These are phyloP conservation scores for Melanostoma mellinum DNA, from an alignment of 2,888 invertebrate species.

Conservation along the genomic window DNA sequence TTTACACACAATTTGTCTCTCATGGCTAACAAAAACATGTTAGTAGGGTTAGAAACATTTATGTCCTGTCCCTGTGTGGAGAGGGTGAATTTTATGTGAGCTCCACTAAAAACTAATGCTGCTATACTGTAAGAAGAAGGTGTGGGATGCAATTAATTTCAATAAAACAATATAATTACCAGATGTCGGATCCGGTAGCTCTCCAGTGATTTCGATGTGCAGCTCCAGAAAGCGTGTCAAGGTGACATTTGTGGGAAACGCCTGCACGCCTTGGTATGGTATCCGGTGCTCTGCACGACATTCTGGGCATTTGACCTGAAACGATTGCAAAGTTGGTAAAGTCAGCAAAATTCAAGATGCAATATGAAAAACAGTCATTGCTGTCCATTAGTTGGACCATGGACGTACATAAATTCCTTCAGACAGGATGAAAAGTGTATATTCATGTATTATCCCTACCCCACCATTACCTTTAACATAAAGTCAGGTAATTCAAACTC, in stretches of 20 bases:
- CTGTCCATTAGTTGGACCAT: too few species aligned
- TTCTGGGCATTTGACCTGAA: conserved; percentile 97
- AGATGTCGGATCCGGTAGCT: conserved; percentile 94
- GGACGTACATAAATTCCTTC: too few species aligned
- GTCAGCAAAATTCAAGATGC: not conserved
- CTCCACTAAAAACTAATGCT: not conserved
- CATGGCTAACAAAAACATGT: conserved; percentile 7
- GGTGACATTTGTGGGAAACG: conserved; percentile 98
- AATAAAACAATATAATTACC: conserved; percentile 80
- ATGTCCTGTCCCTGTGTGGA: not conserved
- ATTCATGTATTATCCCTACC: too few species aligned
- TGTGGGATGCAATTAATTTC: conserved; percentile 58
- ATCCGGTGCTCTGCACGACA: conserved; percentile 98
- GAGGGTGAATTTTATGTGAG: not conserved
- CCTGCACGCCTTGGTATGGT: conserved; percentile 96
- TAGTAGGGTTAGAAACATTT: too few species aligned
- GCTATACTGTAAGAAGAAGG: not conserved
- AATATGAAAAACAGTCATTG: too few species aligned
- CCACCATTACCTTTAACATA: too few species aligned
- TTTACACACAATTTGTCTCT: conserved; percentile 33
- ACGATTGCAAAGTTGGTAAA: conserved; percentile 14
- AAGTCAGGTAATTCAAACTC: too few species aligned
- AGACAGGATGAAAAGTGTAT: too few species aligned
- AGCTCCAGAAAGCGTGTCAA: conserved; percentile 96
- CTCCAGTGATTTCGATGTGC: conserved; percentile 95